Conservation (phyloP, 2,888 invertebrate species). For the Melanargia galathea region DNA sequence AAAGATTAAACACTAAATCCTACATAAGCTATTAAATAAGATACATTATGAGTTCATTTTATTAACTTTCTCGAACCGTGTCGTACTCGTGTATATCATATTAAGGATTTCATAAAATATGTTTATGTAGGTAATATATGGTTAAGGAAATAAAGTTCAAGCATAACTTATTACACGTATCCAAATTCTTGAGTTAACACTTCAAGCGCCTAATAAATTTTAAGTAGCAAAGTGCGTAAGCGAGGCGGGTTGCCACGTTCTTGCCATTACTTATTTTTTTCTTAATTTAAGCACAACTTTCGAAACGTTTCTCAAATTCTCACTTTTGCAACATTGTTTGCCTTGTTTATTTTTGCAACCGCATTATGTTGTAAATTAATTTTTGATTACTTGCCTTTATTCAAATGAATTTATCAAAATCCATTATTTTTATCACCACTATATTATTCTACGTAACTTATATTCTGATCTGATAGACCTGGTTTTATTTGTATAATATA, state of each 20-base stretch:
- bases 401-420: too few relatives aligned
- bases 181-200: constrained; percentile 34
- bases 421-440: too few relatives aligned
- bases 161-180: constrained; percentile 29
- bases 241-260: constrained; percentile 34
- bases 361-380: neutral
- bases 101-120: constrained; percentile 17
- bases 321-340: constrained; percentile 12
- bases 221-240: constrained; percentile 31
- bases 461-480: too few relatives aligned
- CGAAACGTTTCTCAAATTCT: constrained; percentile 12
- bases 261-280: constrained; percentile 30
- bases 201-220: constrained; percentile 38
- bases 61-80: neutral
- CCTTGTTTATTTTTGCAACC: constrained; percentile 16
- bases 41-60: too few relatives aligned
- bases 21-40: too few relatives aligned
- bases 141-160: neutral
- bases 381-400: neutral
- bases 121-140: neutral
- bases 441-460: too few relatives aligned
- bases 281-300: constrained; percentile 24
- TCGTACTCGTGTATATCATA: neutral
- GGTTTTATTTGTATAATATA: too few relatives aligned
- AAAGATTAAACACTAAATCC: too few relatives aligned